Base-by-base conservation (phyloP, 2,797 vertebrate genomes). In the Ara ararauna region DNA sequence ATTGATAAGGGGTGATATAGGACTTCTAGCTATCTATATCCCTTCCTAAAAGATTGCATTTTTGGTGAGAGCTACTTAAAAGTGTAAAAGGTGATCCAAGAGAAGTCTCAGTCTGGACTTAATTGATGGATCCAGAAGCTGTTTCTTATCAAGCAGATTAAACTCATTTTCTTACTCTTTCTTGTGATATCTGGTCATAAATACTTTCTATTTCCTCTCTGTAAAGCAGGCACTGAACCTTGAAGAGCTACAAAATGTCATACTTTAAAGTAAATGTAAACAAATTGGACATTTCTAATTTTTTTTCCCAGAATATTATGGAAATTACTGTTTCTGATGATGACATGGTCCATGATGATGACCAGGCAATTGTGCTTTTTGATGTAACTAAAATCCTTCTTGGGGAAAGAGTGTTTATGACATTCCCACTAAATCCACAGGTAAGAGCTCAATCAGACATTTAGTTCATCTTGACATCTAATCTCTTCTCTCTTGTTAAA, bases 251-350 rank as follows among this genome's bases (percentile, higher is more conserved):
- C 23, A 85, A 32, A 61, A 64, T 34, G 11, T 50, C 21, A 15
- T 40, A 9, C 8, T 70, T 74, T 60, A 23, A 9, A 72, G 27
- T 34, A 16, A 17, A 1, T 53, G 24, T 14, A 60, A 93, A 73
- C 5, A 1, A 60, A 89, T 6, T 23, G 7, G 32, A 53, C 19
- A 11, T 72, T 91, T 85, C 90, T 70, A 0, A 44, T 90, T 92
- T 94, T 2, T 87, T 87, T 93, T 76, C 32, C 32, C 91, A 99
- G 98, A 99, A 98, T 5, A 83, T 99, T 89, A 90, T 99, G 76
- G 98, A 99, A 95, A 82, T 99, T 32, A 97, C 95, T 4, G 23
- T 99, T 65, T 98, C 97, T 54, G 98, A 99, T 85, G 96, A 98
- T 56, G 98, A 99, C 74, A 2, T 74, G 2, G 4, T 98, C 44